A percentile compares a stretch with the other conserved stretches of the same genome.
phyloP scores from a whole-genome alignment of 1,140 invertebrate species.

The Dreissena rostriformis region DNA sequence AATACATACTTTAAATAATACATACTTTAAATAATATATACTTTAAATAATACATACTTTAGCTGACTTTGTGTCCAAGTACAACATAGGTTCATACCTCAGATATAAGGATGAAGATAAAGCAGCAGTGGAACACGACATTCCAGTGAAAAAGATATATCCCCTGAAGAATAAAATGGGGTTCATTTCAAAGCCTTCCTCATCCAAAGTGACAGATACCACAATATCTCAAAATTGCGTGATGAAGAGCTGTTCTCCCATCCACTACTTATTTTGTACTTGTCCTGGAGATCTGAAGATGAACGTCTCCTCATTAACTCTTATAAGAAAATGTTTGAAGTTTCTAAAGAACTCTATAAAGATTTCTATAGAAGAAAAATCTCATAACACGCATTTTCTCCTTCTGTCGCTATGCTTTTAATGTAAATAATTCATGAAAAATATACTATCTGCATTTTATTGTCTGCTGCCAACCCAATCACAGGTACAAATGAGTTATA shows the following conservation, averaged over 20 bases:
- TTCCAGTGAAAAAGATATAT: conserved; percentile 24
- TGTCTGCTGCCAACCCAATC: no score
- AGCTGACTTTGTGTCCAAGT: conserved; percentile 34
- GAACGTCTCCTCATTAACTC: conserved; percentile 28
- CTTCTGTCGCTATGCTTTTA: no score
- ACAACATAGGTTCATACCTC: conserved; percentile 35
- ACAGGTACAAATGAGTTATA: no score
- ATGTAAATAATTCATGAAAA: no score
- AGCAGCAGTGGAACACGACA: conserved; percentile 13
- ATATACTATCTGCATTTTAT: no score
- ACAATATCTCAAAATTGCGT: conserved; percentile 42
- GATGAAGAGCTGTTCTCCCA: conserved; percentile 48
- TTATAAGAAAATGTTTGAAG: conserved; percentile 44
- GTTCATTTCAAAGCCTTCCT: conserved; percentile 30
- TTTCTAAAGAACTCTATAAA: conserved; percentile 15
- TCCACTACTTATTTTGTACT: conserved; percentile 46
- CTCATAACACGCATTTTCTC: no score
- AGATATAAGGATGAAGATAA: conserved; percentile 35
- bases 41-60: no score
- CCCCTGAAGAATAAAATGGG: conserved; percentile 35
- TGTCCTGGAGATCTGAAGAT: conserved; percentile 33
- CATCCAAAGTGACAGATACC: conserved; percentile 44
- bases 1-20: no score
- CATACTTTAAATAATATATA: no score
- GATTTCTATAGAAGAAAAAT: no score